Conservation (phyloP, 1,140 invertebrate genomes). For the Scaptomyza montana region DNA sequence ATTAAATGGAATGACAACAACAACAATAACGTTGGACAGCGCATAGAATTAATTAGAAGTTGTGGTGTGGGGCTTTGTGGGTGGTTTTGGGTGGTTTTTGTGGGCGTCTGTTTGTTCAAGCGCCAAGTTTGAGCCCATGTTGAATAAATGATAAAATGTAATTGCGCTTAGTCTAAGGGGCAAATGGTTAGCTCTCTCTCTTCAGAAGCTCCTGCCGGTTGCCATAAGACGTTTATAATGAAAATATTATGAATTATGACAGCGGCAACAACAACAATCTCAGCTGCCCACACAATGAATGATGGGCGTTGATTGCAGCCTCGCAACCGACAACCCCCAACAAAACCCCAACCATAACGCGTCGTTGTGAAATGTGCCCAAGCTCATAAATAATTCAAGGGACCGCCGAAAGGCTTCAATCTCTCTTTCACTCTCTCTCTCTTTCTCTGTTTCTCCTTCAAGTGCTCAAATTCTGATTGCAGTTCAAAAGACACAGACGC, state of each 20-base stretch:
- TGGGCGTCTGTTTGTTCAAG: constrained; percentile 11
- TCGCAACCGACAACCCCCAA: background rate
- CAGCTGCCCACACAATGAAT: constrained; percentile 57
- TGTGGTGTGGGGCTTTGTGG: constrained; percentile 37
- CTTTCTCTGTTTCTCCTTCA: background rate
- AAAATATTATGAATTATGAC: constrained; percentile 83
- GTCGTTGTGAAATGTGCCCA: constrained; percentile 22
- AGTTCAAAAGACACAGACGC: constrained; percentile 67
- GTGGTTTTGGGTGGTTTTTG: background rate
- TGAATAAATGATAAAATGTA: constrained; percentile 83
- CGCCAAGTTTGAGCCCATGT: constrained; percentile 61
- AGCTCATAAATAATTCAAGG: constrained; percentile 73
- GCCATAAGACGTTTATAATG: constrained; percentile 80
- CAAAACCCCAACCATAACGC: background rate
- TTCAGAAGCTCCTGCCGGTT: constrained; percentile 16
- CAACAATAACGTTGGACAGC: constrained; percentile 44
- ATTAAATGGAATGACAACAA: constrained; percentile 70
- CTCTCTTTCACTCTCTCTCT: constrained; percentile 1
- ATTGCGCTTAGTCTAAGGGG: constrained; percentile 60
- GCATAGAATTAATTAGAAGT: constrained; percentile 76
- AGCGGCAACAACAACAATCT: constrained; percentile 37
- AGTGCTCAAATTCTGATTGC: constrained; percentile 62
- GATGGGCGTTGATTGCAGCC: constrained; percentile 66
- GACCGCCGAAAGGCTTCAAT: constrained; percentile 65
- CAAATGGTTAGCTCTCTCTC: constrained; percentile 38